Conservation (phyloP, 37 sponge, comb jelly and placozoan genomes). For the Hormiphora californensis region DNA sequence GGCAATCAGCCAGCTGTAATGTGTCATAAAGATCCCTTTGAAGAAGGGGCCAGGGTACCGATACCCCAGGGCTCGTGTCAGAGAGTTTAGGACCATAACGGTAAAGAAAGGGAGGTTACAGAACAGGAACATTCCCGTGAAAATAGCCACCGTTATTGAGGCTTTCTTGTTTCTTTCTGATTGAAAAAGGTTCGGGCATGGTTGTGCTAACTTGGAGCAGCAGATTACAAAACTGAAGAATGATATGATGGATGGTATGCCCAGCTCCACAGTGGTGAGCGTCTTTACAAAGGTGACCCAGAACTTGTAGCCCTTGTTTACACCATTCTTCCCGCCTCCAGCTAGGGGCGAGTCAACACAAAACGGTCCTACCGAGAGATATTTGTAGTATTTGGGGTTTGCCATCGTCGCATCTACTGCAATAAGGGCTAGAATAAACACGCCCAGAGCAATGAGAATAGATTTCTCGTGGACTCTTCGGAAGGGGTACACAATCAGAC, state of each 20-base stretch:
- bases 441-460: neutral
- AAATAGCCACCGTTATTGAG: neutral
- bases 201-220: neutral
- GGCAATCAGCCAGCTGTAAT: neutral
- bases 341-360: slow-evolving; percentile 20
- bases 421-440: neutral
- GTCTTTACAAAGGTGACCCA: neutral
- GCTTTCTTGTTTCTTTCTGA: neutral
- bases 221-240: neutral
- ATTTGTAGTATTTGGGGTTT: neutral
- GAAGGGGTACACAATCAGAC: neutral
- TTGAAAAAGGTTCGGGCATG: neutral
- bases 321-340: too few relatives aligned
- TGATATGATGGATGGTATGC: neutral
- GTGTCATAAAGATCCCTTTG: neutral
- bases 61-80: neutral
- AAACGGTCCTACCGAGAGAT: neutral
- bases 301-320: neutral
- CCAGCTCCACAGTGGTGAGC: neutral
- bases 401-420: neutral
- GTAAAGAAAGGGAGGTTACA: slow-evolving; percentile 8
- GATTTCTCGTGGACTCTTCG: neutral
- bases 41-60: neutral
- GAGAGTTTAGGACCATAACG: neutral
- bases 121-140: neutral